phyloP scores from a whole-genome alignment of 2,113 vertebrate species.

The Halcyon senegalensis region DNA sequence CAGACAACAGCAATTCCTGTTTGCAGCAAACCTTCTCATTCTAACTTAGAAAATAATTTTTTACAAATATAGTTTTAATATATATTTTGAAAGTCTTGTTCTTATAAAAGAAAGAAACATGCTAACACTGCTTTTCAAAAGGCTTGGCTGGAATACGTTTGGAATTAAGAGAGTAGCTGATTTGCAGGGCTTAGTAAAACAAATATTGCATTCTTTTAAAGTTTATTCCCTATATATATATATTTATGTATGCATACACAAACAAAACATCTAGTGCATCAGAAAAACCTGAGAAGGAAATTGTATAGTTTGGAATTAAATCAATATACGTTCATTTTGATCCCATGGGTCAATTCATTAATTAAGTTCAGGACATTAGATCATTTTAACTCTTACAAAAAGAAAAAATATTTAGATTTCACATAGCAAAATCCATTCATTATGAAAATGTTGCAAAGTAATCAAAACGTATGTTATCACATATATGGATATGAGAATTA shows the following conservation, averaged over 20 bases:
- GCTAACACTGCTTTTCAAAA: neutral
- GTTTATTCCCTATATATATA: neutral
- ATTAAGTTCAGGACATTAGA: neutral
- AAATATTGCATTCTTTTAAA: slow-evolving; percentile 15
- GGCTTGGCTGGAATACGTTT: neutral
- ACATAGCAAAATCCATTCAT: neutral
- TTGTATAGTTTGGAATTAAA: neutral
- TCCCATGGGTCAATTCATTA: neutral
- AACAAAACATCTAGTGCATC: neutral
- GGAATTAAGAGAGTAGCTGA: slow-evolving; percentile 19
- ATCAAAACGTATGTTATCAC: neutral
- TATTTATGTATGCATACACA: neutral
- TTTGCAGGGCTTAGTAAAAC: slow-evolving; percentile 14
- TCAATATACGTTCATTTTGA: neutral
- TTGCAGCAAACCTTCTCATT: neutral
- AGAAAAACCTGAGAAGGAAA: neutral
- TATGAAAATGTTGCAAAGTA: neutral
- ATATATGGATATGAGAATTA: neutral
- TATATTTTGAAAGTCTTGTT: neutral
- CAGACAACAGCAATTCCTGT: neutral
- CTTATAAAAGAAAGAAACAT: neutral
- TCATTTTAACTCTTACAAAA: neutral
- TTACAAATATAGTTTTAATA: neutral
- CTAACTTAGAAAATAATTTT: neutral
- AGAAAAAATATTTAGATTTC: slow-evolving; percentile 6